Evolutionary conservation across 2,113 vertebrate genomes (phyloP).

Genomic region (Ancistrus triradiatus): DNA sequence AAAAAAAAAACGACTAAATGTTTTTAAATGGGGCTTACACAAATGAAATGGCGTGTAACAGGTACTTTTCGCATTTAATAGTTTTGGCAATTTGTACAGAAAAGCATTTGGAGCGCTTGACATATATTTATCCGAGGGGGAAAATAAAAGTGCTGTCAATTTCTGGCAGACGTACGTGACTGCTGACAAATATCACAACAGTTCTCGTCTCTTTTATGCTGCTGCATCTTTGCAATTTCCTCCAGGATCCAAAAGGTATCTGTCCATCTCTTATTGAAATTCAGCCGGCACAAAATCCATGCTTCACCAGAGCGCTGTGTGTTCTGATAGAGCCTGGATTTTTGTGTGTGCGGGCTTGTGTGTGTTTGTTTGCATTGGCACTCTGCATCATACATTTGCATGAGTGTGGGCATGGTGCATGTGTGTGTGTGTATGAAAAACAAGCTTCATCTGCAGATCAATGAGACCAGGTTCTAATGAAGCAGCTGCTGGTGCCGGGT

Average conservation of each 20-base stretch:
- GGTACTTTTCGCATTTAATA: not conserved
- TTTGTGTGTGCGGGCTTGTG: constrained; percentile 24
- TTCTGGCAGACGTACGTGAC: constrained; percentile 15
- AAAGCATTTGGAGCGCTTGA: too few species aligned
- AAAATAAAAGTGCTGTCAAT: not conserved
- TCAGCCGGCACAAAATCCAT: constrained; percentile 18
- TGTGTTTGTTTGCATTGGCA: not conserved
- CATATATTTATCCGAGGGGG: too few species aligned
- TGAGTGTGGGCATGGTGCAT: constrained; percentile 7
- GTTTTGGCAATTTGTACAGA: not conserved
- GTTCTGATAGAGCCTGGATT: not conserved
- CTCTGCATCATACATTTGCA: not conserved
- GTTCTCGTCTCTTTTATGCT: not conserved
- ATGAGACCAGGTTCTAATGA: constrained; percentile 21
- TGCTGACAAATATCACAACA: constrained; percentile 7
- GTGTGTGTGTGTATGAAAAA: too few species aligned
- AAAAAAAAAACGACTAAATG: not conserved
- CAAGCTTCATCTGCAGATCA: constrained; percentile 17
- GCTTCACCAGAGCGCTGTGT: not conserved
- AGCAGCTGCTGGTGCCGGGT: constrained; percentile 26
- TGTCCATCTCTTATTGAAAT: constrained; percentile 32
- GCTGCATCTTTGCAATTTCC: constrained; percentile 10
- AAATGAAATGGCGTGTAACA: too few species aligned
- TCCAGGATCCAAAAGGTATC: constrained; percentile 14
- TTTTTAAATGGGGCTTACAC: too few species aligned